A percentile compares a stretch with the other conserved stretches of the same genome.
These are phyloP conservation scores for Aspidiotus rigidus DNA, from an alignment of 2,888 invertebrate species.

Conservation along the genomic window DNA sequence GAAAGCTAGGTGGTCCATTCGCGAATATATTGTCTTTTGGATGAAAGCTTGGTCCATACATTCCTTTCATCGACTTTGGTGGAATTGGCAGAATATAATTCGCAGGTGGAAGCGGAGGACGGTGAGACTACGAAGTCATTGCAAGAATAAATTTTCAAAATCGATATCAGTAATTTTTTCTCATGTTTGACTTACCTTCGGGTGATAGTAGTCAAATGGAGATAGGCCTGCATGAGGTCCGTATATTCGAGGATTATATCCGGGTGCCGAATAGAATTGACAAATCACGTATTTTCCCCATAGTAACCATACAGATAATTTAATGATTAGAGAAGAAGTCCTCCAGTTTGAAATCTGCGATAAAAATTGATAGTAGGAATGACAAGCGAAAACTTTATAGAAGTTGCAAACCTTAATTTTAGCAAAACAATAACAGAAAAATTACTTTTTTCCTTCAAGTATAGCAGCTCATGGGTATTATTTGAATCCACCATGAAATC, in stretches of 20 bases:
- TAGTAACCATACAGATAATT: neutral
- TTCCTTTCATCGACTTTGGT: neutral
- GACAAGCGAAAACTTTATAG: too few relatives aligned
- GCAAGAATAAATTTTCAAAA: neutral
- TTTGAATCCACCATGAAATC: too few relatives aligned
- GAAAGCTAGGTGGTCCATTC: neutral
- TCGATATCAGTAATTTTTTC: neutral
- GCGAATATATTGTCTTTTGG: slow-evolving; percentile 13
- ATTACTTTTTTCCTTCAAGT: too few relatives aligned
- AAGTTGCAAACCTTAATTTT: too few relatives aligned
- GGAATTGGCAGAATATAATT: slow-evolving; percentile 15
- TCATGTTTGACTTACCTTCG: neutral
- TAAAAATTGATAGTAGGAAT: too few relatives aligned
- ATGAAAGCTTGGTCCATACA: neutral
- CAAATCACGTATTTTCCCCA: neutral
- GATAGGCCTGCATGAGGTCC: neutral
- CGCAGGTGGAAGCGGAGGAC: neutral
- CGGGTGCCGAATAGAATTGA: neutral
- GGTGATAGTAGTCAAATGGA: neutral
- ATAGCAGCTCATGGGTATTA: too few relatives aligned
- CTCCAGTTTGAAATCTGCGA: too few relatives aligned
- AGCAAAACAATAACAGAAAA: too few relatives aligned
- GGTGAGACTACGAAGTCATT: neutral
- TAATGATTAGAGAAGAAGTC: too few relatives aligned
- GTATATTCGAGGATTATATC: neutral